phyloP scores from a whole-genome alignment of 2,113 vertebrate species.

The Carollia perspicillata region DNA sequence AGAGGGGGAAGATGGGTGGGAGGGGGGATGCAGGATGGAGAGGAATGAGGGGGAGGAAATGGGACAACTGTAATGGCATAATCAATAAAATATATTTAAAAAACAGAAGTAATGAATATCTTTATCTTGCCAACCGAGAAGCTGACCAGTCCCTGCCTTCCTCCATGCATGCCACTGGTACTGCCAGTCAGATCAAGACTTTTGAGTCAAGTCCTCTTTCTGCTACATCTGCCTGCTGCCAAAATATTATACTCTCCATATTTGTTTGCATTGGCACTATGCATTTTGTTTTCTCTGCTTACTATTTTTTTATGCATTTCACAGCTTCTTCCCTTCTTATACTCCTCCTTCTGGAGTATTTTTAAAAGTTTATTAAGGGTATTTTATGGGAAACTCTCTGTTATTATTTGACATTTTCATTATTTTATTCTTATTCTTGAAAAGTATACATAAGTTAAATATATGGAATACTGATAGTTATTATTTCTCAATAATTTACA shows the following conservation, averaged over 20 bases:
- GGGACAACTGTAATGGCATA: no score
- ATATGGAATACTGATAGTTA: not conserved
- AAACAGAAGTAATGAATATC: not conserved
- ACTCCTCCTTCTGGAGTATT: not conserved
- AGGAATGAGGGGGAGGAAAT: no score
- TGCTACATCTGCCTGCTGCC: not conserved
- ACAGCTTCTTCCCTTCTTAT: not conserved
- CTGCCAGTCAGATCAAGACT: not conserved
- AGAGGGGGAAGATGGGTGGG: no score
- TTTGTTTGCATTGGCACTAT: not conserved
- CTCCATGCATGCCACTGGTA: accelerated
- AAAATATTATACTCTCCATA: no score
- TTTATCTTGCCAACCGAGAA: not conserved
- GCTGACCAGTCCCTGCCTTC: not conserved
- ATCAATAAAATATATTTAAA: no score
- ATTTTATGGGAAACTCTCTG: not conserved
- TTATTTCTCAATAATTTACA: not conserved
- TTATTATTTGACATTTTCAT: not conserved
- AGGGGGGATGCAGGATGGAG: no score
- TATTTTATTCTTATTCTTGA: not conserved
- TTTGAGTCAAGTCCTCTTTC: not conserved
- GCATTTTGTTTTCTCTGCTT: not conserved
- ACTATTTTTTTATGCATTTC: not conserved
- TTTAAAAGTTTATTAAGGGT: not conserved
- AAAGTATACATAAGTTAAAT: not conserved